Conservation (phyloP, 2,113 vertebrate genomes). For the Chelonoidis abingdonii region DNA sequence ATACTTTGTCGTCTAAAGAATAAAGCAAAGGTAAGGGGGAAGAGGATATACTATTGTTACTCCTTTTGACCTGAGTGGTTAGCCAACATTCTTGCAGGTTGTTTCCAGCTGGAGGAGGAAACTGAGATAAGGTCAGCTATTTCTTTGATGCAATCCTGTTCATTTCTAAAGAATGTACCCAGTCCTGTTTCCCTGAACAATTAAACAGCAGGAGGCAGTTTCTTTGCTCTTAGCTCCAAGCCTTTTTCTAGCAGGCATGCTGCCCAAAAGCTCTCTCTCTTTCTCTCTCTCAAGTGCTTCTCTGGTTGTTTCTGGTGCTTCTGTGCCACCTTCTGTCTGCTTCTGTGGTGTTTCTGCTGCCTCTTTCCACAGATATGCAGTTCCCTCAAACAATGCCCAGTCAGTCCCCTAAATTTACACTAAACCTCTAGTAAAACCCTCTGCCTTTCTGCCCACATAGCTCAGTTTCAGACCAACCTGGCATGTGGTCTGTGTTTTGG, state of each 20-base stretch:
- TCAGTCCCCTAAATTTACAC: not conserved
- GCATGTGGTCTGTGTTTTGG: not conserved
- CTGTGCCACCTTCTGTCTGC: not conserved
- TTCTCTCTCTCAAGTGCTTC: not conserved
- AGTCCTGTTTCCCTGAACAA: accelerated
- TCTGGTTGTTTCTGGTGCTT: not conserved
- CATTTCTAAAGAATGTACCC: not conserved
- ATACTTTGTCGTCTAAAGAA: not conserved
- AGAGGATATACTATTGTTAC: not conserved
- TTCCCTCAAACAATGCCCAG: not conserved
- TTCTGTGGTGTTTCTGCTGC: not conserved
- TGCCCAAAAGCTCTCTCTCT: not conserved
- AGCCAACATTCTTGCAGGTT: not conserved
- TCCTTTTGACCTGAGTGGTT: not conserved
- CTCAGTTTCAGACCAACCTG: not conserved
- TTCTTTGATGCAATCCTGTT: not conserved
- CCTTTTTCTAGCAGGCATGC: not conserved
- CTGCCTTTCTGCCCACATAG: not conserved
- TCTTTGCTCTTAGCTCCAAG: not conserved
- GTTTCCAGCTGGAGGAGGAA: not conserved
- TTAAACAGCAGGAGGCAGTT: not conserved
- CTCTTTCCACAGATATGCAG: not conserved
- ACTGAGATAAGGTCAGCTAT: not conserved
- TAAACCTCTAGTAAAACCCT: not conserved
- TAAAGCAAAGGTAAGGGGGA: not conserved